Evolutionary conservation across 1,140 invertebrate genomes (phyloP), one percentile per base, ranked within the genome.

Genomic region (Reticulitermes speratus): DNA sequence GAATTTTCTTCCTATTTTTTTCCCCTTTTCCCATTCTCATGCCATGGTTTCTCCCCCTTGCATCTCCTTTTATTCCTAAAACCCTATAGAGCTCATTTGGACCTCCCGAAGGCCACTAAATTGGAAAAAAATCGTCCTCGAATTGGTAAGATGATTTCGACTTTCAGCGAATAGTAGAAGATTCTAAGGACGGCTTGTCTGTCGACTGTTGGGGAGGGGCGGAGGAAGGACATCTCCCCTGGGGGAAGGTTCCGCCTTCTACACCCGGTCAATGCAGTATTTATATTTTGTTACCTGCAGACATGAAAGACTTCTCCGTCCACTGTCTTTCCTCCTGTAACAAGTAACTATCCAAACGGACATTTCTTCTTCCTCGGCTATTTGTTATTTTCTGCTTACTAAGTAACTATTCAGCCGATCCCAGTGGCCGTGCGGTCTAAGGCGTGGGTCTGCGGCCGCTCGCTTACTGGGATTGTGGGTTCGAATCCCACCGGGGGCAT

Each of bases 141-240:
- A 86, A 86, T 86, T 86, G 86, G 86, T 82, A 86, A 86, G 86
- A 86, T 86, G 86, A 86, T 86, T 86, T 86, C 86, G 86, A 86
- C 59, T 86, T 86, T 86, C 86, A 82, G n/a, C 86, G 59, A 69
- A 55, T 25, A 81, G 84, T 25, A 81, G 84, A 25, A 86, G 59
- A 69, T 82, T 84, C 86, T 52, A 52, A 86, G 86, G 86, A 84
- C 83, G 83, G 25, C 44, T 44, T 84, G 32, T 25, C 19, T 3
- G 82, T 23, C 2, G 44, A 14, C 81, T 21, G 30, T 21, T 38
- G 44, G 82, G n/a, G 16, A 38, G 82, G 14, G 32, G 44, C 30
- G 82, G 44, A 21, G 5, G 38, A 5, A 30, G 65, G 65, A 30
- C 14, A 30, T 19, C 14, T 30, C 83, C 48, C 83, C 1, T 7